Conservation (phyloP, 2,797 vertebrate genomes). For the Emys orbicularis region DNA sequence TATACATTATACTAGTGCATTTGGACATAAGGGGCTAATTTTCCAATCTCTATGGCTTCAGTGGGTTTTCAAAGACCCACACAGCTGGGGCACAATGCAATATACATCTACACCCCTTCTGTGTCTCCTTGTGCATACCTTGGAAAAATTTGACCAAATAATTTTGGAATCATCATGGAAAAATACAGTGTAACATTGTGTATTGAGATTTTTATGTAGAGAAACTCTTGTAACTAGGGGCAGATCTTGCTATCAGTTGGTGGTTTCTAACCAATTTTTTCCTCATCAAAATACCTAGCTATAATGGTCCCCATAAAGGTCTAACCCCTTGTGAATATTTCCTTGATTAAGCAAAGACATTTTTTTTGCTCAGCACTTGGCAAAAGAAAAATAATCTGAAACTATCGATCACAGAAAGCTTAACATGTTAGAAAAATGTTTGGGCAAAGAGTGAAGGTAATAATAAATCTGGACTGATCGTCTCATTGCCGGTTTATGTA, state of each 20-base stretch:
- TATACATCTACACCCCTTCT: not conserved
- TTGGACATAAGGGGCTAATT: not conserved
- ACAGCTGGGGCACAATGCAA: not conserved
- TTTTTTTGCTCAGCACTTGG: slow-evolving; percentile 52
- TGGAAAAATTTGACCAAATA: not conserved
- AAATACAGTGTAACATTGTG: not conserved
- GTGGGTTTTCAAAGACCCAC: not conserved
- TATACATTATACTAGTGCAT: accelerated
- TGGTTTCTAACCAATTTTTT: not conserved
- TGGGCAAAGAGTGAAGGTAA: slow-evolving; percentile 46
- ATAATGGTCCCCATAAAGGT: not conserved
- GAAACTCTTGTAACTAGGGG: slow-evolving; percentile 25
- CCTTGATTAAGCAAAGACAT: slow-evolving; percentile 23
- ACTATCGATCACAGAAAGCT: slow-evolving; percentile 27
- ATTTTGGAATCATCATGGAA: not conserved
- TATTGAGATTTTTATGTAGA: not conserved
- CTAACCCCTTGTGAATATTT: not conserved
- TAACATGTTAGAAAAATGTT: slow-evolving; percentile 60
- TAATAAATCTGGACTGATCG: slow-evolving; percentile 49
- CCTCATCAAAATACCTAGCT: not conserved
- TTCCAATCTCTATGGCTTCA: accelerated
- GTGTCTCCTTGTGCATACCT: not conserved
- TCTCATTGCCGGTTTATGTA: slow-evolving; percentile 34
- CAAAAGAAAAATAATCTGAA: not conserved
- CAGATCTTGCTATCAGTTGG: not conserved